These are phyloP conservation scores for Drosophila ironensis DNA, from an alignment of 1,140 invertebrate genomes.

Conservation along the genomic window DNA sequence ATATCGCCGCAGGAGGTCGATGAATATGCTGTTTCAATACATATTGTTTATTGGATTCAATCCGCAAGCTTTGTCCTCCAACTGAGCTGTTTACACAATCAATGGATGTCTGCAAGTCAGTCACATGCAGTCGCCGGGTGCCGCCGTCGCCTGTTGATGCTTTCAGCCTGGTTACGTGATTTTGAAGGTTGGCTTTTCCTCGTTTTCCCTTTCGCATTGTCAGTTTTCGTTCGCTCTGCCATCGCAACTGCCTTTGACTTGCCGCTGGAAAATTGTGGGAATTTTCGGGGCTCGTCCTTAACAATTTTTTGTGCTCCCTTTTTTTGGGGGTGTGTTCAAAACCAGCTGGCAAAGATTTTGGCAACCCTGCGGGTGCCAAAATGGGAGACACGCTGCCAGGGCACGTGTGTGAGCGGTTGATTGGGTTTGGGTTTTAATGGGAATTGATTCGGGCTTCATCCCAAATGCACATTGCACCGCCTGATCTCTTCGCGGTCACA, in stretches of 20 bases:
- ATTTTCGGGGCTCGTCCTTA: slow-evolving; percentile 35
- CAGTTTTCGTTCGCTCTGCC: background rate
- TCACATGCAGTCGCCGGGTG: slow-evolving; percentile 63
- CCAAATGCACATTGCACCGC: slow-evolving; percentile 16
- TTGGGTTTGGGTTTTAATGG: background rate
- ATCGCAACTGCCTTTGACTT: no score
- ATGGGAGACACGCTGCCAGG: slow-evolving; percentile 12
- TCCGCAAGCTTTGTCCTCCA: slow-evolving; percentile 28
- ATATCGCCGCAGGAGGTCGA: slow-evolving; percentile 27
- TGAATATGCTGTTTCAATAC: background rate
- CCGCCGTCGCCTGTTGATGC: slow-evolving; percentile 19
- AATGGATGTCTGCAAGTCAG: slow-evolving; percentile 39
- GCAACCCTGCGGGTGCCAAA: slow-evolving; percentile 1
- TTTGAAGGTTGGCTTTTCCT: slow-evolving; percentile 7
- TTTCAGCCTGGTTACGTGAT: slow-evolving; percentile 52
- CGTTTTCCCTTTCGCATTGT: background rate
- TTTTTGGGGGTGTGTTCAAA: slow-evolving; percentile 24
- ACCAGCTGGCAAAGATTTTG: slow-evolving; percentile 1
- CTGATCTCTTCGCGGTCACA: slow-evolving; percentile 29
- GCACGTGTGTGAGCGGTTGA: slow-evolving; percentile 46
- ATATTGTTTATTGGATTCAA: background rate
- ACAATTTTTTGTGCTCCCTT: background rate
- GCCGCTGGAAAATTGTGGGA: slow-evolving; percentile 31
- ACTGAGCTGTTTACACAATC: slow-evolving; percentile 63
- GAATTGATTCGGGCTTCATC: slow-evolving; percentile 3